Conservation (phyloP, 2,888 invertebrate species). For the Chrysomela aeneicollis region DNA sequence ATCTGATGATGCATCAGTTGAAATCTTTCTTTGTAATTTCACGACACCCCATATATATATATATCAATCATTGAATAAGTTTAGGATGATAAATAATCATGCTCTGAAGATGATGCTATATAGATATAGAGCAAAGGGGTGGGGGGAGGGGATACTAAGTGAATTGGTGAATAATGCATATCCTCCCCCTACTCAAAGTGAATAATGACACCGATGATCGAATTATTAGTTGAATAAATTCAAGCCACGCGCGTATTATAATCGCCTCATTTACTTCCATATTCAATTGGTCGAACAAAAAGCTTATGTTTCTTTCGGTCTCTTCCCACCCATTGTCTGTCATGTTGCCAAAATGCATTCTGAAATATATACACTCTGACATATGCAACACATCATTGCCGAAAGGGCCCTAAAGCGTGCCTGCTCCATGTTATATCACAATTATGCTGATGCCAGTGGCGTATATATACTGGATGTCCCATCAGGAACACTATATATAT, state of each 20-base stretch:
- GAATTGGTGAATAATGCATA: neutral
- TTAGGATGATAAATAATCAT: no score
- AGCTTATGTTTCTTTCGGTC: constrained; percentile 36
- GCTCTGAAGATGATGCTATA: no score
- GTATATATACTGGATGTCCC: neutral
- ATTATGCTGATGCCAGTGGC: constrained; percentile 4
- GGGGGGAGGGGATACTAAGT: no score
- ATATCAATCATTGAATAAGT: no score
- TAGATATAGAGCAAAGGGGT: no score
- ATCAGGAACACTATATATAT: no score
- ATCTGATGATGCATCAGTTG: no score
- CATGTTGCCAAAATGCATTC: constrained; percentile 34
- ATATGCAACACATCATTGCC: constrained; percentile 41
- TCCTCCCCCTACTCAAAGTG: constrained; percentile 21
- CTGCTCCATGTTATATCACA: constrained; percentile 28
- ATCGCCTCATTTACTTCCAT: constrained; percentile 50
- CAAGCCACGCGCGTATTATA: constrained; percentile 49
- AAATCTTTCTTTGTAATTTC: no score
- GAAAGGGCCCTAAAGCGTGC: constrained; percentile 38
- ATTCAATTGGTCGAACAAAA: constrained; percentile 42
- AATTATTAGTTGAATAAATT: constrained; percentile 51
- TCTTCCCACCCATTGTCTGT: constrained; percentile 31
- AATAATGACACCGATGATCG: constrained; percentile 41
- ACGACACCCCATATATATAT: no score
- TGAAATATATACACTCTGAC: constrained; percentile 32